phyloP scores from a whole-genome alignment of 2,888 invertebrate species.

The Eumacrocentrus americanus region DNA sequence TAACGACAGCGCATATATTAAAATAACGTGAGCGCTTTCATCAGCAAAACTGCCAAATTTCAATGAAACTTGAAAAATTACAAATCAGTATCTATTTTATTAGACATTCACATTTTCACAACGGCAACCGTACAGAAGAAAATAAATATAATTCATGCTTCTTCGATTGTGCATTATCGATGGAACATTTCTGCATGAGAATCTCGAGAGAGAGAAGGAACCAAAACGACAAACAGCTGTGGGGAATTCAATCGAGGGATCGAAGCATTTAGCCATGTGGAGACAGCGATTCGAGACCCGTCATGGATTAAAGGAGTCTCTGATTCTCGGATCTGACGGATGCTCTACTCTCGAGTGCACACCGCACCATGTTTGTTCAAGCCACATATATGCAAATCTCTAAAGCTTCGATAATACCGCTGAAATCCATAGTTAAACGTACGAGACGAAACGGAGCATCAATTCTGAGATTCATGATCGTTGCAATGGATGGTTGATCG shows the following conservation, averaged over 20 bases:
- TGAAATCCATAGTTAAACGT: conserved; percentile 8
- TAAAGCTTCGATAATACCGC: conserved; percentile 12
- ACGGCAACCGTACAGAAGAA: conserved; percentile 31
- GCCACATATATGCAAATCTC: conserved; percentile 22
- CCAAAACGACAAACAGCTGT: not conserved
- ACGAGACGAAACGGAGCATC: not conserved
- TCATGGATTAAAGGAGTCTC: conserved; percentile 8
- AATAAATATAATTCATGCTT: conserved; percentile 33
- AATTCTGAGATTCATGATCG: conserved; percentile 15
- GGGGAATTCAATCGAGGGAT: conserved; percentile 11
- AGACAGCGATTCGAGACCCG: not conserved
- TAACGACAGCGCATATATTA: conserved; percentile 12
- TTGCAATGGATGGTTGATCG: not conserved
- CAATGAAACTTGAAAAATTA: conserved; percentile 37
- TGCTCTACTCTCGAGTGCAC: conserved; percentile 11
- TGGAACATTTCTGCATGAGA: conserved; percentile 11
- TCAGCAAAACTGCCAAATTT: conserved; percentile 28
- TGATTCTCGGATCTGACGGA: conserved; percentile 19
- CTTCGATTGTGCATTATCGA: conserved; percentile 19
- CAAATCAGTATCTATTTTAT: conserved; percentile 30
- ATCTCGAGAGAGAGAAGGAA: not conserved
- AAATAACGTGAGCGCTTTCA: conserved; percentile 27
- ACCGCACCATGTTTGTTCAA: conserved; percentile 20
- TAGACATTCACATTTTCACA: conserved; percentile 36
- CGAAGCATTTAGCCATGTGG: conserved; percentile 9